Conservation (phyloP, 2,888 invertebrate genomes). For the Antheraea yamamai region DNA sequence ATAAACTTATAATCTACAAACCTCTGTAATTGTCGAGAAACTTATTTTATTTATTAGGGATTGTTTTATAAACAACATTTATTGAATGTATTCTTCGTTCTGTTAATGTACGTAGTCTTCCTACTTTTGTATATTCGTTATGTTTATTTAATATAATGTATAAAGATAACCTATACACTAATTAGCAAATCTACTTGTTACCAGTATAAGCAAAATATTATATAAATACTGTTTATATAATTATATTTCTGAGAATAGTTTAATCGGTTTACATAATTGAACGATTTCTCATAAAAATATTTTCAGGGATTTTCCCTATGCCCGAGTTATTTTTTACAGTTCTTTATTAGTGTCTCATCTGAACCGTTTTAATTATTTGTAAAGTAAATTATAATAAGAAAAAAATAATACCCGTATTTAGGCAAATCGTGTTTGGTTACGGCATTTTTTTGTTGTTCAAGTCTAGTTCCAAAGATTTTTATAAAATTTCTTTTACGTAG, state of each 20-base stretch:
- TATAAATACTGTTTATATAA: constrained; percentile 2
- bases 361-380: neutral
- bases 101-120: neutral
- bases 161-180: neutral
- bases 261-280: neutral
- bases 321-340: neutral
- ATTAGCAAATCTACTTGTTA: neutral
- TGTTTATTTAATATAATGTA: constrained; percentile 2
- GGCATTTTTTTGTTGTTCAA: no score
- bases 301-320: no score
- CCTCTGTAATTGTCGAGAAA: neutral
- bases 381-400: no score
- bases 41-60: neutral
- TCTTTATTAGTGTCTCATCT: neutral
- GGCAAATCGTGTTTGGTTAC: neutral
- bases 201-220: neutral
- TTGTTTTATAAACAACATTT: neutral
- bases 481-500: neutral
- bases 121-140: neutral
- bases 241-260: constrained; percentile 2
- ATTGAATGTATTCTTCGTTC: neutral
- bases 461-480: neutral
- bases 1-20: neutral
- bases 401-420: neutral
- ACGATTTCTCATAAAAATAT: no score